A percentile compares a stretch with the other conserved stretches of the same genome.
phyloP scores from a whole-genome alignment of 2,888 invertebrate genomes.

The Margaritifera margaritifera region DNA sequence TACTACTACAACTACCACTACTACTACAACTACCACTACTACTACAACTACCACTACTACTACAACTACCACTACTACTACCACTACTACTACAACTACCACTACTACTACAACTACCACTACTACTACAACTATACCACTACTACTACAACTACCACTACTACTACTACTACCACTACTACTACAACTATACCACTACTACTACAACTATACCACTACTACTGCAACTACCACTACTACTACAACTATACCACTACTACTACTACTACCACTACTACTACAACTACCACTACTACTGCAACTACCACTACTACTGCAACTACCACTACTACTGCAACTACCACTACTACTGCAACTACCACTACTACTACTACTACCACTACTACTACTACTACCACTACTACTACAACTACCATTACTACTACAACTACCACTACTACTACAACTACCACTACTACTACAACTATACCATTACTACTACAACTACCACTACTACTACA shows the following conservation, averaged over 20 bases:
- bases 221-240: too few relatives aligned
- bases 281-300: constrained; percentile 16
- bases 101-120: constrained; percentile 17
- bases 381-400: constrained; percentile 13
- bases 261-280: constrained; percentile 19
- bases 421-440: constrained; percentile 6
- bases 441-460: too few relatives aligned
- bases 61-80: constrained; percentile 10
- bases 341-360: constrained; percentile 12
- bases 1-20: not conserved
- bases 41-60: constrained; percentile 5
- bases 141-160: too few relatives aligned
- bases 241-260: too few relatives aligned
- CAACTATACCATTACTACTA: constrained; percentile 7
- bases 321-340: constrained; percentile 9
- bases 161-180: too few relatives aligned
- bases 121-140: too few relatives aligned
- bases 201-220: too few relatives aligned
- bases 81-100: constrained; percentile 16
- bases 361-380: constrained; percentile 15
- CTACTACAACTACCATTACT: constrained; percentile 7
- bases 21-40: constrained; percentile 11
- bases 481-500: constrained; percentile 17
- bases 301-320: constrained; percentile 19
- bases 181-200: too few relatives aligned